Evolutionary conservation across 2,888 invertebrate species (phyloP).

Genomic region (Amaurobius ferox): DNA sequence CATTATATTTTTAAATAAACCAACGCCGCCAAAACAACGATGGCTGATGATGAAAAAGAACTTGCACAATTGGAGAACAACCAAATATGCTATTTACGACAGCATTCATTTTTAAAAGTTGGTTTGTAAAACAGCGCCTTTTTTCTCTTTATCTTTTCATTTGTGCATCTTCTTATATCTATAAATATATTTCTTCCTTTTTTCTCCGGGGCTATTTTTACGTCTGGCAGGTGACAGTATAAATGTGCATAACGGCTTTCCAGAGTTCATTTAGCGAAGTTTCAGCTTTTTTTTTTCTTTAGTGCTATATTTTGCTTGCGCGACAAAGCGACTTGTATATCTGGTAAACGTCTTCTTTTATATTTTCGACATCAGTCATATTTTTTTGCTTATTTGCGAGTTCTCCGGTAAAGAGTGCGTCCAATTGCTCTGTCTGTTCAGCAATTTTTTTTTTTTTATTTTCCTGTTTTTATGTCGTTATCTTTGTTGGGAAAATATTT

Average conservation of each 20-base stretch:
- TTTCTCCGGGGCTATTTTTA: constrained; percentile 60
- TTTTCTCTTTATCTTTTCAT: constrained; percentile 41
- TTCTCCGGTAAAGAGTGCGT: not conserved
- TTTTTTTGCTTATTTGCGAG: constrained; percentile 17
- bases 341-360: constrained; percentile 25
- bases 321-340: constrained; percentile 49
- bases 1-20: constrained; percentile 65
- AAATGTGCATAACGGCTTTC: constrained; percentile 64
- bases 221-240: constrained; percentile 56
- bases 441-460: not conserved
- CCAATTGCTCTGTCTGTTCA: constrained; percentile 29
- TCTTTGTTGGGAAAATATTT: not conserved
- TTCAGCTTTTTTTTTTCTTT: constrained; percentile 27
- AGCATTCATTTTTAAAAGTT: constrained; percentile 66
- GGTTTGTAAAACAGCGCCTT: constrained; percentile 58
- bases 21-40: constrained; percentile 47
- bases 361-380: constrained; percentile 16
- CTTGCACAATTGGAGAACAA: constrained; percentile 63
- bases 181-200: constrained; percentile 66
- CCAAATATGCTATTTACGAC: constrained; percentile 70
- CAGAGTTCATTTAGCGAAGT: constrained; percentile 43
- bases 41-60: constrained; percentile 28
- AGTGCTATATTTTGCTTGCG: constrained; percentile 45
- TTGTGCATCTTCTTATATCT: constrained; percentile 68
- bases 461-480: not conserved